Percentiles rank a stretch among this genome's conserved stretches.
phyloP scores from a whole-genome alignment of 2,888 invertebrate species.

The Sacculina carcini region DNA sequence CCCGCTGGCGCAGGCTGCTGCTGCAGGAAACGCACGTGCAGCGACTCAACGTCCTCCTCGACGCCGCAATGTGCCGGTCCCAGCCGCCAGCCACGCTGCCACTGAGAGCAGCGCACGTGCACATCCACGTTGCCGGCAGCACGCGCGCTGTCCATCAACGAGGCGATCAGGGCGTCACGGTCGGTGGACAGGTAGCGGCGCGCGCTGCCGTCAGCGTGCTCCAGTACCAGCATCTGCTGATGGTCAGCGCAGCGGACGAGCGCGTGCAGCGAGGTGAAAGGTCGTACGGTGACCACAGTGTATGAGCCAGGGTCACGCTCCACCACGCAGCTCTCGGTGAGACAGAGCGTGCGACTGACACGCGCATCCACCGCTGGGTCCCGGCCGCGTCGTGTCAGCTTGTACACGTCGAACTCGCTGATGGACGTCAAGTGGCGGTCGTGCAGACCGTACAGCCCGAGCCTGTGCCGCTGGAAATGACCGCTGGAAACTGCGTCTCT shows the following conservation, averaged over 20 bases:
- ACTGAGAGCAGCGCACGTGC: conserved; percentile 61
- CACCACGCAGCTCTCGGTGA: conserved; percentile 80
- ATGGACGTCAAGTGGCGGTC: conserved; percentile 87
- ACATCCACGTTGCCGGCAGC: conserved; percentile 92
- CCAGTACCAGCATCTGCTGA: conserved; percentile 76
- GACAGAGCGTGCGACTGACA: conserved; percentile 65
- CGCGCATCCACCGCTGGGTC: too few species aligned
- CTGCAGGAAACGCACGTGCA: conserved; percentile 30
- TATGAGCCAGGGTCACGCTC: conserved; percentile 95
- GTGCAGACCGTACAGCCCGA: conserved; percentile 39
- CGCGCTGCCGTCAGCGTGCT: conserved; percentile 71
- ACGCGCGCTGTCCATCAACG: conserved; percentile 80
- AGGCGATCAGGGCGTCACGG: conserved; percentile 66
- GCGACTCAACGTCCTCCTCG: conserved; percentile 84
- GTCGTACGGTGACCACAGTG: conserved; percentile 52
- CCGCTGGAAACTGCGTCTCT: conserved; percentile 56
- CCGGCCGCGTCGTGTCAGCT: conserved; percentile 49
- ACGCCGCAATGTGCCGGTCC: conserved; percentile 55
- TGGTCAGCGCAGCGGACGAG: conserved; percentile 65
- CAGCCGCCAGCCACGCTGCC: conserved; percentile 59
- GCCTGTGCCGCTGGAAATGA: conserved; percentile 57
- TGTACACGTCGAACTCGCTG: conserved; percentile 86
- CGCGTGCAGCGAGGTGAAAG: conserved; percentile 48
- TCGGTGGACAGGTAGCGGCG: conserved; percentile 35
- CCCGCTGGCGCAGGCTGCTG: conserved; percentile 35